These are phyloP conservation scores for Phenacoccus solenopsis DNA, from an alignment of 1,140 invertebrate genomes.

Conservation along the genomic window DNA sequence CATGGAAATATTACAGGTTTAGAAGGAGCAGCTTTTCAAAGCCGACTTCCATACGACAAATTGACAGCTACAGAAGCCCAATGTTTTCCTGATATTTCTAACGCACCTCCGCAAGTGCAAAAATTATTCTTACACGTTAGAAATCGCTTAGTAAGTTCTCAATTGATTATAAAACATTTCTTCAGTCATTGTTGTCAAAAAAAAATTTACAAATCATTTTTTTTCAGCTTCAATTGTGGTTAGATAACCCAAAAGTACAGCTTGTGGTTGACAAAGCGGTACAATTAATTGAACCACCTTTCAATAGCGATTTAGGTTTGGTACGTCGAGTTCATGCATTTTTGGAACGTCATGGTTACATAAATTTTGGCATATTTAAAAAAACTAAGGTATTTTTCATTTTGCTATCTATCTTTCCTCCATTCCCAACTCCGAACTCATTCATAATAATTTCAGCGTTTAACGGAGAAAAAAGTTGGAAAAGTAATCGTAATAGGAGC, in stretches of 20 bases:
- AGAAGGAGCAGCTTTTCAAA: conserved; percentile 87
- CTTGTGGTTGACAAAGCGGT: conserved; percentile 69
- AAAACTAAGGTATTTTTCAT: conserved; percentile 47
- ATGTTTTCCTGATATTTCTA: conserved; percentile 82
- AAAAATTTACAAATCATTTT: conserved; percentile 19
- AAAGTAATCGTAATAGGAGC: conserved; percentile 93
- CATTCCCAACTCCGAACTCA: too few species aligned
- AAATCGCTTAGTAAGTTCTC: conserved; percentile 59
- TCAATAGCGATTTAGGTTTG: conserved; percentile 77
- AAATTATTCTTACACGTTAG: conserved; percentile 86
- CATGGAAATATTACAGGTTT: conserved; percentile 39
- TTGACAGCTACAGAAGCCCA: conserved; percentile 86
- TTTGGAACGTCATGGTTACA: conserved; percentile 89
- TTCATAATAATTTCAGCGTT: conserved; percentile 35
- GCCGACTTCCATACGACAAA: conserved; percentile 85
- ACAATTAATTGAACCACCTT: conserved; percentile 74
- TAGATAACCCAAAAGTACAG: conserved; percentile 90
- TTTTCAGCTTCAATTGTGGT: conserved; percentile 79
- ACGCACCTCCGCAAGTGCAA: conserved; percentile 65
- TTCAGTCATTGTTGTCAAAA: too few species aligned
- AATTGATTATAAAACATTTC: conserved; percentile 19
- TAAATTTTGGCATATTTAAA: conserved; percentile 97
- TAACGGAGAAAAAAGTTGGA: conserved; percentile 63
- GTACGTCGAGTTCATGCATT: conserved; percentile 80
- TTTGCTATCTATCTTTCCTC: background rate